phyloP scores from a whole-genome alignment of 2,113 vertebrate genomes.

The Gopherus evgoodei region DNA sequence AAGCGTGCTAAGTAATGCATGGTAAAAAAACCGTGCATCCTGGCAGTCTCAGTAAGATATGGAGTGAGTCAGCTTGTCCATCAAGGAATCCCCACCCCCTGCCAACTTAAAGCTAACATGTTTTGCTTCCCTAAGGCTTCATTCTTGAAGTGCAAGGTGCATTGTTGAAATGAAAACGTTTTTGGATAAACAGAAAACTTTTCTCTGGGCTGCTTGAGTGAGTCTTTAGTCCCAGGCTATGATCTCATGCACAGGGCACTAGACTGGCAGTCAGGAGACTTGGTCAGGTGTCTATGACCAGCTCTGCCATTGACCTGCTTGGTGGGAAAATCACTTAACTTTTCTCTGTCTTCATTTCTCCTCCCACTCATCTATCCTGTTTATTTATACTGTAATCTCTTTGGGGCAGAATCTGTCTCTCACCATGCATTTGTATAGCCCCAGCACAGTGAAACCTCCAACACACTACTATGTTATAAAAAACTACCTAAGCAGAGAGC shows the following conservation, averaged over 20 bases:
- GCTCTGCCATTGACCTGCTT: not conserved
- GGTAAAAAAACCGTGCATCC: not conserved
- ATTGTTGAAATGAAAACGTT: not conserved
- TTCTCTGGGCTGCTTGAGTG: not conserved
- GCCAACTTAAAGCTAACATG: not conserved
- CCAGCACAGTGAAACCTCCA: not conserved
- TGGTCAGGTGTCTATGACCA: not conserved
- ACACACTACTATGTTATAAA: not conserved
- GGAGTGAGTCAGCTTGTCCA: not conserved
- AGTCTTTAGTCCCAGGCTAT: not conserved
- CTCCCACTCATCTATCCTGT: not conserved
- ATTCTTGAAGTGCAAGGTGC: not conserved
- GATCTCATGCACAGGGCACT: not conserved
- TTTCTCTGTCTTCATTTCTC: not conserved
- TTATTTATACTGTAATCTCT: not conserved
- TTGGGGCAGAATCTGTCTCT: not conserved
- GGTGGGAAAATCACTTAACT: not conserved
- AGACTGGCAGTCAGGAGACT: not conserved
- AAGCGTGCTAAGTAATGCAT: not conserved
- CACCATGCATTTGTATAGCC: not conserved
- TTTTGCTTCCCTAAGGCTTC: not conserved
- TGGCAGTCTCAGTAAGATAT: not conserved
- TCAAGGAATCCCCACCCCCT: not conserved
- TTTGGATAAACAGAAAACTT: not conserved
- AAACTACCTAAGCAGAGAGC: not conserved